A percentile compares a stretch with the other conserved stretches of the same genome.
Evolutionary conservation across 92 coral and sea anemone genomes (phyloP).

Genomic region (Phenganax subtilis): DNA sequence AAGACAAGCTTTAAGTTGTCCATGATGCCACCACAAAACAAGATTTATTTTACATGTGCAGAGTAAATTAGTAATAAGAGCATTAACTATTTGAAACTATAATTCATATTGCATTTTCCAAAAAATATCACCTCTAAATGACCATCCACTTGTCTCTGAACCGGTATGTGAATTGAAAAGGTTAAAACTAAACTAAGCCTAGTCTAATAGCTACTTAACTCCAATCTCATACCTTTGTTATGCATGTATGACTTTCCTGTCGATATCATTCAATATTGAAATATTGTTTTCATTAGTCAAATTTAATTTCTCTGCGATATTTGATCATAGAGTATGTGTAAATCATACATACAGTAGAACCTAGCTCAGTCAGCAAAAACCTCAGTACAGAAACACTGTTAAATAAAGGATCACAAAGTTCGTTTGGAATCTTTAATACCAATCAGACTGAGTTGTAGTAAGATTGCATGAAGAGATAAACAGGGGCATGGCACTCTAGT

Average conservation of each 20-base stretch:
- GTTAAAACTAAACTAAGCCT: slow-evolving; percentile 10
- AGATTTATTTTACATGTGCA: too few relatives aligned
- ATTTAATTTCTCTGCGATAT: not conserved
- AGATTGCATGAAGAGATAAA: not conserved
- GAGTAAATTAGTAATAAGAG: too few relatives aligned
- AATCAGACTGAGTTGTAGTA: not conserved
- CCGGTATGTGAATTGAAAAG: not conserved
- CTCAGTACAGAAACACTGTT: not conserved
- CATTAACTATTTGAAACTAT: too few relatives aligned
- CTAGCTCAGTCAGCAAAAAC: not conserved
- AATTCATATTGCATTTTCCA: too few relatives aligned
- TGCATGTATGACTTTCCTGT: slow-evolving; percentile 27
- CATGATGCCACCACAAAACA: too few relatives aligned
- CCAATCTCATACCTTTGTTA: not conserved
- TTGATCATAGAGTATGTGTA: not conserved
- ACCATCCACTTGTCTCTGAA: not conserved
- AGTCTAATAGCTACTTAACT: slow-evolving; percentile 3
- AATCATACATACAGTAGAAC: not conserved
- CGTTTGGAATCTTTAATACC: not conserved
- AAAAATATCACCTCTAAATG: not conserved
- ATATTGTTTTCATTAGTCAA: slow-evolving; percentile 18
- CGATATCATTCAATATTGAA: slow-evolving; percentile 8
- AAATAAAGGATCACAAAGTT: too few relatives aligned
- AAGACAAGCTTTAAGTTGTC: too few relatives aligned
- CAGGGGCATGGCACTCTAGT: not conserved